Percentiles rank a stretch among this genome's conserved stretches.
These are phyloP conservation scores for Thereuonema tuberculata DNA, from an alignment of 1,140 invertebrate species.

Conservation along the genomic window DNA sequence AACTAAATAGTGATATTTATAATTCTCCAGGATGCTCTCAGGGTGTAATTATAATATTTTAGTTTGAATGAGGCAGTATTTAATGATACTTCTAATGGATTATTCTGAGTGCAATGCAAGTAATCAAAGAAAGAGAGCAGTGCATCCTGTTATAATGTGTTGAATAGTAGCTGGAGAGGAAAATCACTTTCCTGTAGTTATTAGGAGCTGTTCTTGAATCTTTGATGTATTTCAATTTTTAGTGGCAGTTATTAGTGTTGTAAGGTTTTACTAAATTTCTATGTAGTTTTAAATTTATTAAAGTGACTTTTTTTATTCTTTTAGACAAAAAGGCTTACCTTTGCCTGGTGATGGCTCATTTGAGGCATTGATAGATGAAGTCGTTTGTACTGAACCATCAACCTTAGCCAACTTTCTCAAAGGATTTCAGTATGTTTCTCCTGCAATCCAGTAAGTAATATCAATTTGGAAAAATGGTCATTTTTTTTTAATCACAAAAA, in stretches of 20 bases:
- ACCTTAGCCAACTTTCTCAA: slow-evolving; percentile 30
- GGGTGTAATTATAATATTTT: too few species aligned
- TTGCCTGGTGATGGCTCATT: slow-evolving; percentile 30
- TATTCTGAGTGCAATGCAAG: too few species aligned
- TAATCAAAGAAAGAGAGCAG: too few species aligned
- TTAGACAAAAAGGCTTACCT: slow-evolving; percentile 24
- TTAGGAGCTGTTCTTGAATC: too few species aligned
- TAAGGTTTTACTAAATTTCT: not conserved
- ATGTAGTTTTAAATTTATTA: not conserved
- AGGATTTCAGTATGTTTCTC: slow-evolving; percentile 34
- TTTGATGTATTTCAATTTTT: too few species aligned
- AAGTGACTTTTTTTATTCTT: slow-evolving; percentile 1
- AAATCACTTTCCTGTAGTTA: too few species aligned
- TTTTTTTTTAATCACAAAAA: slow-evolving; percentile 1
- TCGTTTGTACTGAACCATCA: slow-evolving; percentile 24
- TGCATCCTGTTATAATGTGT: too few species aligned
- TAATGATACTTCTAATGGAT: too few species aligned
- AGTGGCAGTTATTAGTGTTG: not conserved
- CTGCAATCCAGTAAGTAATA: slow-evolving; percentile 31
- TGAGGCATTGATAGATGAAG: slow-evolving; percentile 22
- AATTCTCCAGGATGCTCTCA: too few species aligned
- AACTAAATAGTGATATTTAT: too few species aligned
- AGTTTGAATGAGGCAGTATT: too few species aligned
- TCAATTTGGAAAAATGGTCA: not conserved
- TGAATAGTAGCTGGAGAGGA: too few species aligned